Percentiles rank a stretch among this genome's conserved stretches.
Conservation (phyloP, 2,113 vertebrate genomes). For the Fregetta grallaria region DNA sequence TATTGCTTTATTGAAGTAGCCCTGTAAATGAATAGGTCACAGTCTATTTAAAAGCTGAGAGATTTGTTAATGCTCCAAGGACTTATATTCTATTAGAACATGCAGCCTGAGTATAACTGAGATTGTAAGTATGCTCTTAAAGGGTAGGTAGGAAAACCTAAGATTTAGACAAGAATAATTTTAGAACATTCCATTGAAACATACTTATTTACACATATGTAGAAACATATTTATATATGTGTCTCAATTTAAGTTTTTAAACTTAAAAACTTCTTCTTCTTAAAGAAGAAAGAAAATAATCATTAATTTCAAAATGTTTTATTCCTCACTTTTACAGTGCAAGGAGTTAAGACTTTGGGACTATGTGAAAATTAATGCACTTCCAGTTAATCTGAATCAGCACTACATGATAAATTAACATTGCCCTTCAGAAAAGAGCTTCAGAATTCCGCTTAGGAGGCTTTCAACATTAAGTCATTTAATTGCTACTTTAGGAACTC, state of each 20-base stretch:
- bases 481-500: constrained; percentile 61
- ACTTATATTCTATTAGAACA: constrained; percentile 54
- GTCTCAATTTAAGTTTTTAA: background rate
- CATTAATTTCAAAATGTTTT: background rate
- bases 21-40: constrained; percentile 72
- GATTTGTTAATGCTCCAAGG: constrained; percentile 71
- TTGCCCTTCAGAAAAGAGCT: constrained; percentile 47
- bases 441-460: constrained; percentile 50
- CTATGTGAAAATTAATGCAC: constrained; percentile 51
- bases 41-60: constrained; percentile 67
- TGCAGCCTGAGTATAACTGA: background rate
- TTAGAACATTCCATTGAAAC: background rate
- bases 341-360: constrained; percentile 25
- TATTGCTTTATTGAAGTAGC: constrained; percentile 63
- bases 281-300: constrained; percentile 14
- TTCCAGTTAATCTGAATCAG: constrained; percentile 4
- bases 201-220: background rate
- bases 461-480: constrained; percentile 58
- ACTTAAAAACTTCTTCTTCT: too few species aligned
- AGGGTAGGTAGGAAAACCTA: background rate
- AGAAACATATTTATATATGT: background rate
- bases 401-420: constrained; percentile 61
- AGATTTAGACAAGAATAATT: background rate
- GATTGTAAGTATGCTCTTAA: background rate
- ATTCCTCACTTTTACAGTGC: background rate